These are phyloP conservation scores for Anniella stebbinsi DNA, from an alignment of 2,797 vertebrate species.

Conservation along the genomic window DNA sequence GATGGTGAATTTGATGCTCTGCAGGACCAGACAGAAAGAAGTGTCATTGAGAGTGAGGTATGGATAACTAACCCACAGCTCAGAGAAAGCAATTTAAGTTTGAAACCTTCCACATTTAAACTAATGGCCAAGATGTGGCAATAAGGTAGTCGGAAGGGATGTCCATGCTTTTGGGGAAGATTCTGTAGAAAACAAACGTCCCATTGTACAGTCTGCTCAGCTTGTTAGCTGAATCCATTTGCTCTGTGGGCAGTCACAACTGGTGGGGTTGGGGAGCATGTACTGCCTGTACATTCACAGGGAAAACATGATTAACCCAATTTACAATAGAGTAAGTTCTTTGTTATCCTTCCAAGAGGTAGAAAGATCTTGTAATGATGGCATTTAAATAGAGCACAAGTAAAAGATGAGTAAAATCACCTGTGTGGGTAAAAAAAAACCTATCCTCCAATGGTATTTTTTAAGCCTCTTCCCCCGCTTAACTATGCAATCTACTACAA, in stretches of 20 bases:
- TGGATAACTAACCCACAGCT: background rate
- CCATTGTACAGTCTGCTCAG: background rate
- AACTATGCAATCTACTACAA: conserved; percentile 29
- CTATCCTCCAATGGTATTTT: background rate
- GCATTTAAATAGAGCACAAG: conserved; percentile 12
- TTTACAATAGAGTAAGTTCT: background rate
- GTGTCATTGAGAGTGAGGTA: background rate
- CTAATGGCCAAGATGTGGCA: background rate
- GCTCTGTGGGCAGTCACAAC: background rate
- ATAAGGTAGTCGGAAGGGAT: background rate
- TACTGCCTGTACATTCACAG: background rate
- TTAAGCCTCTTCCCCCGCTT: background rate
- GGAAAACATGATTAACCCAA: background rate
- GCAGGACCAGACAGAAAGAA: background rate
- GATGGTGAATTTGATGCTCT: background rate
- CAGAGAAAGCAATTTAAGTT: background rate
- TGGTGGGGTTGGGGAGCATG: background rate
- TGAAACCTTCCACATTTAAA: background rate
- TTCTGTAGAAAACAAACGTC: background rate
- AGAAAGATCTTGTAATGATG: background rate
- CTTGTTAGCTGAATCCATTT: background rate
- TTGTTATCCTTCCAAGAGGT: background rate
- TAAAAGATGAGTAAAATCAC: background rate
- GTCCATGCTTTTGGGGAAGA: accelerated
- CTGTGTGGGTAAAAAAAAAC: conserved; percentile 1